Percentiles rank a stretch among this genome's conserved stretches.
Conservation (phyloP, 1,140 invertebrate species). For the Ceratitis capitata region DNA sequence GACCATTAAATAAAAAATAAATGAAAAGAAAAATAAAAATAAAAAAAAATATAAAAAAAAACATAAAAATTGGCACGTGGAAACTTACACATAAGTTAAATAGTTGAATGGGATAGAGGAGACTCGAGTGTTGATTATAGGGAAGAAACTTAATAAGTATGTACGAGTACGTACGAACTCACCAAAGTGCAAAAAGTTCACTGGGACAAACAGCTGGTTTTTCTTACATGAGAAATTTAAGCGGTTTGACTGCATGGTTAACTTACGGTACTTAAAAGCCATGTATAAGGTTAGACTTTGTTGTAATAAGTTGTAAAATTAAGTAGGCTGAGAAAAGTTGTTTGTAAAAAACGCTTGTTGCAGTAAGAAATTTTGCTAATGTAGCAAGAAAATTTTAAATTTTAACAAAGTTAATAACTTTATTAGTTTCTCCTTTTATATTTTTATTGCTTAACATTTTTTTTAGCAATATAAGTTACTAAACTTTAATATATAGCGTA, state of each 20-base stretch:
- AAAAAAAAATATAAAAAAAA: not conserved
- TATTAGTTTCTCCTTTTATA: no score
- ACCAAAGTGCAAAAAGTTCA: not conserved
- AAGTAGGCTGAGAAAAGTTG: no score
- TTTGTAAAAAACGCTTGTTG: no score
- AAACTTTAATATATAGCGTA: no score
- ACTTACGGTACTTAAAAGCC: not conserved
- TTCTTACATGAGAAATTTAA: not conserved
- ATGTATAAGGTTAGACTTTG: not conserved
- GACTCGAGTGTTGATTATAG: not conserved
- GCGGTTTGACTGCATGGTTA: not conserved
- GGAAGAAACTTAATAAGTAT: not conserved
- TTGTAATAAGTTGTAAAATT: not conserved
- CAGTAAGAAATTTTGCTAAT: no score
- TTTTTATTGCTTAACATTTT: no score
- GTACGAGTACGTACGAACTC: not conserved
- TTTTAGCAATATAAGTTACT: no score
- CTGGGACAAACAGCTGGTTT: not conserved
- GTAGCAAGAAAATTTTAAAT: no score
- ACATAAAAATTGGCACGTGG: constrained; percentile 1
- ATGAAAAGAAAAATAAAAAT: not conserved
- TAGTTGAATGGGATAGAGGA: not conserved
- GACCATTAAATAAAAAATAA: not conserved
- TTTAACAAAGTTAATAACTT: no score
- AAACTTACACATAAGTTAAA: constrained; percentile 5